These are phyloP conservation scores for Eueremaeus valkanovi DNA, from an alignment of 2,888 invertebrate genomes.

Conservation along the genomic window DNA sequence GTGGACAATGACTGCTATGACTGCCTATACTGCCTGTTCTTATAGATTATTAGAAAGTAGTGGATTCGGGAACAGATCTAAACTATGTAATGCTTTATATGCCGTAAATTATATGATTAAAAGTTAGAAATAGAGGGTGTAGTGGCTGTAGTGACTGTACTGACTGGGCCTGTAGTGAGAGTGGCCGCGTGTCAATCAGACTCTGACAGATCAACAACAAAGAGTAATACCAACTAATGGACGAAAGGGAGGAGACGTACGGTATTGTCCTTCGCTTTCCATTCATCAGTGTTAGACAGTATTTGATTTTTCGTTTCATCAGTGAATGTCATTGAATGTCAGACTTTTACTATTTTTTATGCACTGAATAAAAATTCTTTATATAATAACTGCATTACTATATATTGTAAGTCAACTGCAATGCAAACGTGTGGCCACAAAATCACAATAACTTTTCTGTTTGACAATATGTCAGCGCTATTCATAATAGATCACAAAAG, in stretches of 20 bases:
- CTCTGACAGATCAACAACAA: conserved; percentile 33
- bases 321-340: conserved; percentile 25
- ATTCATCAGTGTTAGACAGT: conserved; percentile 31
- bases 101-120: conserved; percentile 37
- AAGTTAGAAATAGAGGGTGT: conserved; percentile 20
- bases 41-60: neutral
- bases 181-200: conserved; percentile 35
- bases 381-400: conserved; percentile 4
- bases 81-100: conserved; percentile 26
- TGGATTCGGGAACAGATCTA: conserved; percentile 5
- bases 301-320: conserved; percentile 30
- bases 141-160: no score
- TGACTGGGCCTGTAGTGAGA: no score
- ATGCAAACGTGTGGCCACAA: conserved; percentile 35
- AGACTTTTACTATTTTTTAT: conserved; percentile 26
- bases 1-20: conserved; percentile 32
- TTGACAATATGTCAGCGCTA: conserved; percentile 34
- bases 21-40: conserved; percentile 16
- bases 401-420: conserved; percentile 9
- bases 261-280: conserved; percentile 29
- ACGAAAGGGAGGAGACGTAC: conserved; percentile 21
- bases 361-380: conserved; percentile 1
- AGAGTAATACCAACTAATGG: conserved; percentile 38
- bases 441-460: conserved; percentile 34
- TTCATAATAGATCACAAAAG: neutral